These are phyloP conservation scores for Brachionichthys hirsutus DNA, from an alignment of 2,113 vertebrate genomes.

Conservation along the genomic window DNA sequence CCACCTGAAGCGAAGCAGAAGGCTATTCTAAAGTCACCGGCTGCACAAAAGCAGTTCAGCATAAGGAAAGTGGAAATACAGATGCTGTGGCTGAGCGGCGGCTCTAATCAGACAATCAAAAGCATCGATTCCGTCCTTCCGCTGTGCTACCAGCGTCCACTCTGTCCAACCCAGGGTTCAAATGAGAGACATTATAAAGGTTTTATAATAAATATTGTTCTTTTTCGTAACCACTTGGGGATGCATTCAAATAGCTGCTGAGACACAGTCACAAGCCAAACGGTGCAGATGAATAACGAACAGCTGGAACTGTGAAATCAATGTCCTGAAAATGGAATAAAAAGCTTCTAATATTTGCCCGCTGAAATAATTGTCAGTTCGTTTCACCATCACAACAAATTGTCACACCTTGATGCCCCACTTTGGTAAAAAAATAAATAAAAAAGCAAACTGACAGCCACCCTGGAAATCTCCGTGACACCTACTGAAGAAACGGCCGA, in stretches of 20 bases:
- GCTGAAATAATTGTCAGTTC: too few species aligned
- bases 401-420: conserved; percentile 7
- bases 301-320: neutral
- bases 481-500: conserved; percentile 27
- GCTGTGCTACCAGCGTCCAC: conserved; percentile 6
- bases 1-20: conserved; percentile 8
- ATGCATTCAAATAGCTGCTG: conserved; percentile 1
- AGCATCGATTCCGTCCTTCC: conserved; percentile 20
- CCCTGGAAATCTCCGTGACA: conserved; percentile 23
- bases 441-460: conserved; percentile 28
- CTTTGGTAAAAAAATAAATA: conserved; percentile 32
- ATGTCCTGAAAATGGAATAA: conserved; percentile 1
- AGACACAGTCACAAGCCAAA: neutral
- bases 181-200: conserved; percentile 19
- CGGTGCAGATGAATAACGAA: neutral
- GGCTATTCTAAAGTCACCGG: conserved; percentile 1
- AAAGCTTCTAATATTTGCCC: too few species aligned
- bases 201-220: too few species aligned
- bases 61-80: too few species aligned
- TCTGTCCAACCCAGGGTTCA: conserved; percentile 22
- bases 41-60: too few species aligned
- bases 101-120: conserved; percentile 68
- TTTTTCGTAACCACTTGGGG: conserved; percentile 1
- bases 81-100: neutral
- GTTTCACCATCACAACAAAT: conserved; percentile 10